Evolutionary conservation across 2,797 vertebrate species (phyloP).

Genomic region (Xyrichtys novacula): DNA sequence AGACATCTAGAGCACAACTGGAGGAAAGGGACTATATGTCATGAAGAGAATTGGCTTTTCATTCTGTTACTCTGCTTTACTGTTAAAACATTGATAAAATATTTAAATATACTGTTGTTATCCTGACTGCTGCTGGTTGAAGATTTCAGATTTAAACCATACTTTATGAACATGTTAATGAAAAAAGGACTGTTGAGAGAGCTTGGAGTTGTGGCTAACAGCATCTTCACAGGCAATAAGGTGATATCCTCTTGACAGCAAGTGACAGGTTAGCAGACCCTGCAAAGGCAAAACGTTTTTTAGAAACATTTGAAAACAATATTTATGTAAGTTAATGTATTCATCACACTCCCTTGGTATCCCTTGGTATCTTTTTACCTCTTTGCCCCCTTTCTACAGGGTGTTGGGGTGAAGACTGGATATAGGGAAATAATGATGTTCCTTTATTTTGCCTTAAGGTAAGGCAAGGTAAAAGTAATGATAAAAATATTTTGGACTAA

Average conservation of each 20-base stretch:
- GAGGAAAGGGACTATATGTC: constrained; percentile 10
- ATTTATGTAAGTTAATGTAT: constrained; percentile 17
- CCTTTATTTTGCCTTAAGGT: constrained; percentile 39
- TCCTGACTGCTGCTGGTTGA: constrained; percentile 27
- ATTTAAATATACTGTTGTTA: constrained; percentile 30
- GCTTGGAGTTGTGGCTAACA: constrained; percentile 18
- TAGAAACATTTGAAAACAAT: constrained; percentile 20
- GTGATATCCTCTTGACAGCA: constrained; percentile 16
- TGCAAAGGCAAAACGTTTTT: background rate
- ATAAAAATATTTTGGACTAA: constrained; percentile 23
- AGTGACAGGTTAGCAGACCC: constrained; percentile 26
- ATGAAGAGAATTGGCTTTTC: constrained; percentile 16
- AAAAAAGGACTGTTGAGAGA: constrained; percentile 24
- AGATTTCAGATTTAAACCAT: constrained; percentile 40
- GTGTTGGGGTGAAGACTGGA: constrained; percentile 12
- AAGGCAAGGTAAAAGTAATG: constrained; percentile 14
- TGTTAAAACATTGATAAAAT: constrained; percentile 23
- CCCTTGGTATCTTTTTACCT: constrained; percentile 18
- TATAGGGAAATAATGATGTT: background rate
- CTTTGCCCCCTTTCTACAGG: constrained; percentile 34
- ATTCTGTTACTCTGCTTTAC: constrained; percentile 16
- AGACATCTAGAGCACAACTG: constrained; percentile 67
- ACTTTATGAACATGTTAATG: constrained; percentile 40
- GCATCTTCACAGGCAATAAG: constrained; percentile 3
- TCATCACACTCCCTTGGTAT: constrained; percentile 17